A percentile compares a stretch with the other conserved stretches of the same genome.
Conservation (phyloP, 2,888 invertebrate genomes). For the Hipparchia sbordonii region DNA sequence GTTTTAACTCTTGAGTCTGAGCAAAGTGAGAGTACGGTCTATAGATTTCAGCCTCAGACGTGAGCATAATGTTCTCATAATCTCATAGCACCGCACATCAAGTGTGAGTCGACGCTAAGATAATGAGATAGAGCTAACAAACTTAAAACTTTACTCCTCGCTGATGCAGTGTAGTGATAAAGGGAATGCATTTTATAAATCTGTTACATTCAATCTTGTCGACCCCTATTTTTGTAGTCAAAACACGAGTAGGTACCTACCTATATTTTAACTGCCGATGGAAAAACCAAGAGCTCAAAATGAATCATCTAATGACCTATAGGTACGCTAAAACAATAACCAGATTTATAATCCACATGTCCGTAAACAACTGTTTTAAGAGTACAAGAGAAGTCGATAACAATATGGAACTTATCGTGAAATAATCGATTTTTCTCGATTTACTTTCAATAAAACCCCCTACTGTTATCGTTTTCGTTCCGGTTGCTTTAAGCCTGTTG, state of each 20-base stretch:
- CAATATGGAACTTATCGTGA: too few relatives aligned
- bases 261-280: background rate
- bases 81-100: background rate
- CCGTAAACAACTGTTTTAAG: too few relatives aligned
- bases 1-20: too few relatives aligned
- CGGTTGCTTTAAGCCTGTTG: too few relatives aligned
- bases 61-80: background rate
- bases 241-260: background rate
- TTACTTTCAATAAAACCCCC: too few relatives aligned
- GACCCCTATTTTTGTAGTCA: background rate
- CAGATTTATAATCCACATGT: too few relatives aligned
- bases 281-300: constrained; percentile 6
- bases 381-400: too few relatives aligned
- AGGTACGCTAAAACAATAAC: too few relatives aligned
- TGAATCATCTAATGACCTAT: constrained; percentile 6
- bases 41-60: background rate
- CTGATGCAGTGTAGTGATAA: too few relatives aligned
- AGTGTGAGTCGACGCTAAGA: background rate
- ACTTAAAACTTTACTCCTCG: background rate
- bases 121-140: background rate
- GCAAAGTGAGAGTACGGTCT: too few relatives aligned
- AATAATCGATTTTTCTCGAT: too few relatives aligned
- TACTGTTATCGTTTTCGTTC: too few relatives aligned
- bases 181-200: background rate
- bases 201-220: constrained; percentile 3